Conservation (phyloP, 2,113 vertebrate genomes). For the Vulpes ferrilata region DNA sequence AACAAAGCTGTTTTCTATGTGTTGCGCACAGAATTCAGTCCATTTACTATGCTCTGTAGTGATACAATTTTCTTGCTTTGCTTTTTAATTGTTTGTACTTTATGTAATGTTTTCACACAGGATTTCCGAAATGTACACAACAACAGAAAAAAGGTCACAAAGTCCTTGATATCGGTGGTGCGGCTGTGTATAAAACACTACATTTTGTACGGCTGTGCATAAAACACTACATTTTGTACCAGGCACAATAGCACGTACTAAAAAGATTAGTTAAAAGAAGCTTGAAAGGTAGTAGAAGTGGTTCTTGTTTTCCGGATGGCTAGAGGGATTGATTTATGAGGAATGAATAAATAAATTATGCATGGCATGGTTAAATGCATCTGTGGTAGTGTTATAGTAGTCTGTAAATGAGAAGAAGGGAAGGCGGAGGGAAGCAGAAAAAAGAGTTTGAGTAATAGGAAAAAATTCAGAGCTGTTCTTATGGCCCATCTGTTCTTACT, state of each 20-base stretch:
- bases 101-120: constrained; percentile 33
- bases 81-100: constrained; percentile 58
- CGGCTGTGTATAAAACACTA: neutral
- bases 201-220: constrained; percentile 26
- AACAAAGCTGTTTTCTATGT: constrained; percentile 39
- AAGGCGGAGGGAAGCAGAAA: neutral
- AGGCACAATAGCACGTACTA: constrained; percentile 3
- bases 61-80: constrained; percentile 59
- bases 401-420: constrained; percentile 65
- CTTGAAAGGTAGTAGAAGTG: constrained; percentile 63
- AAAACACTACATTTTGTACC: constrained; percentile 44
- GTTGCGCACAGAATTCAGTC: neutral
- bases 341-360: constrained; percentile 74
- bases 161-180: neutral
- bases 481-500: constrained; percentile 18
- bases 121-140: constrained; percentile 44
- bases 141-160: constrained; percentile 13
- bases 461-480: constrained; percentile 8
- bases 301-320: constrained; percentile 74
- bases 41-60: neutral
- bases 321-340: constrained; percentile 68
- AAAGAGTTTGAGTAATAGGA: constrained; percentile 32
- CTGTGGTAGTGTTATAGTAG: constrained; percentile 60
- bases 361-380: constrained; percentile 61
- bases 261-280: constrained; percentile 67